phyloP scores from a whole-genome alignment of 2,888 invertebrate genomes.

The Mechanitis messenoides region DNA sequence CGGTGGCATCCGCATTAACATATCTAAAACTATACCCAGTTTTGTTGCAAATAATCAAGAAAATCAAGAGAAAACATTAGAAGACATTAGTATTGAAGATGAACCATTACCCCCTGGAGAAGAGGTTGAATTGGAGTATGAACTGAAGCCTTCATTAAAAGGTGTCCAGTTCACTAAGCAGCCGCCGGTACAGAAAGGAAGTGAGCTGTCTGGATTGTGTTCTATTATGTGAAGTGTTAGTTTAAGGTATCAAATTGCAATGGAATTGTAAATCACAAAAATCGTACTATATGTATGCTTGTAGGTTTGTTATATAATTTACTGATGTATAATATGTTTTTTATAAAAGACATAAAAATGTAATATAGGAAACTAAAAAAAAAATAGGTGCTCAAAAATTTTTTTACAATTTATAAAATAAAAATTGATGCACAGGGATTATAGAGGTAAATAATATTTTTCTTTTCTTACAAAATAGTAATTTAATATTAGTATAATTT shows the following conservation, averaged over 20 bases:
- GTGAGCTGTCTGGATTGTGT: constrained; percentile 90
- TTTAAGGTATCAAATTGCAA: background rate
- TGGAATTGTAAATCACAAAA: background rate
- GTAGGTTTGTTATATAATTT: background rate
- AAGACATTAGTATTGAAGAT: constrained; percentile 57
- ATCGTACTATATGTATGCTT: constrained; percentile 2
- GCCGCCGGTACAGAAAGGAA: constrained; percentile 83
- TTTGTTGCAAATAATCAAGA: constrained; percentile 35
- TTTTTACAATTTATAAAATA: background rate
- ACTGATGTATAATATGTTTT: background rate
- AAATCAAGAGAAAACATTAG: constrained; percentile 39
- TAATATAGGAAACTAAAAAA: background rate
- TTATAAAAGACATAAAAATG: background rate
- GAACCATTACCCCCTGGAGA: constrained; percentile 79
- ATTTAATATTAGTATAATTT: background rate
- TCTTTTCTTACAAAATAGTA: background rate
- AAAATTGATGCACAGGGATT: background rate
- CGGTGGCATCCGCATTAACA: constrained; percentile 88
- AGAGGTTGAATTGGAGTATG: constrained; percentile 70
- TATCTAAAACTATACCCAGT: constrained; percentile 80
- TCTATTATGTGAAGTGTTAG: constrained; percentile 82
- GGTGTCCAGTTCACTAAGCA: constrained; percentile 82
- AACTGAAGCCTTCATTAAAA: constrained; percentile 79
- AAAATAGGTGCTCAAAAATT: background rate
- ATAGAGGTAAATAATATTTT: background rate